Evolutionary conservation across 2,888 invertebrate genomes (phyloP), one percentile per base, ranked within the genome.

Genomic region (Andrena dorsata): DNA sequence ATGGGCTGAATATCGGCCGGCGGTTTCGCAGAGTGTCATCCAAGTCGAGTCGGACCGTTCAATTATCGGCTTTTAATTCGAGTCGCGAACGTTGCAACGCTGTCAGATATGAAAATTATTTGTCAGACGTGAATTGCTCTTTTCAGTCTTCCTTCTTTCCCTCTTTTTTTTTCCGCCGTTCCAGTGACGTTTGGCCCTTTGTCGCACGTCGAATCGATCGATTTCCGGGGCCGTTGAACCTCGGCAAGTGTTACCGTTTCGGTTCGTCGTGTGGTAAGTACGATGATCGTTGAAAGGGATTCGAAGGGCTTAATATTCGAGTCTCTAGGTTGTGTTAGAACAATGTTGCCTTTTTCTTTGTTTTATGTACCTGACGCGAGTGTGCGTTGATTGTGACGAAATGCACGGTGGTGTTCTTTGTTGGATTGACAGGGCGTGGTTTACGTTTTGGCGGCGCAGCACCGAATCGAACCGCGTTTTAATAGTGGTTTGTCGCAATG

Each of bases 401-500:
- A 51, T 10, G 13, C 20, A 26, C 51, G 23, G 7, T 26, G 60
- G 30, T 35, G 66, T 60, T 65, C 60, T 69, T 51, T 47, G 41
- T 68, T 10, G 26, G n/a, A 4, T 7, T 41, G 49, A 28, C 35
- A 13, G 66, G 47, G 76, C 61, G 66, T 53, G 77, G 71, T 61
- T 66, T 66, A 32, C 53, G 61, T 23, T 23, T 51, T 26, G 60
- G 16, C 77, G 65, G 65, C 53, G 51, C 8, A 49, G 65, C 77
- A 32, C 65, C 76, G 49, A 71, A 53, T 71, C 28, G 65, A 65
- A 61, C 60, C 77, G 66, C 65, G 65, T 71, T 80, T 80, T 71
- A 70, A 80, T 77, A 77, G 80, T 28, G 80, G 77, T 77, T 70
- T 66, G 70, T 71, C 60, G 60, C 49, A 35, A 13, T 32, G 7